Conservation (phyloP, 2,113 vertebrate species). For the Jaculus jaculus region DNA sequence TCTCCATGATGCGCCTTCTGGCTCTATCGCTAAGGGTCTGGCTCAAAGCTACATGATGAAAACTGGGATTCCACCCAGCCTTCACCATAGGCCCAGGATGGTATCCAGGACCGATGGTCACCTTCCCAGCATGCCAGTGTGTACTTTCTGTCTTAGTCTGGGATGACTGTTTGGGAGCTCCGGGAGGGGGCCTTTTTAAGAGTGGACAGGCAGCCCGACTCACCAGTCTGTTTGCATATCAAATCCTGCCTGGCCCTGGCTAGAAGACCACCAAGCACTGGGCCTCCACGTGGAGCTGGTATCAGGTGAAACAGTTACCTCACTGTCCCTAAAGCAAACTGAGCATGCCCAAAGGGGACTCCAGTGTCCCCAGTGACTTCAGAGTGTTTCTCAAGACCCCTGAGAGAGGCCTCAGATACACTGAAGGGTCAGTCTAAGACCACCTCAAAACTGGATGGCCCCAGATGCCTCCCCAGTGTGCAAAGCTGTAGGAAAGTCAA, state of each 20-base stretch:
- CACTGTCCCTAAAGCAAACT: not conserved
- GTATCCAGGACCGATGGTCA: not conserved
- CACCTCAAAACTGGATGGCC: fast-evolving
- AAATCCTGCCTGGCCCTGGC: not conserved
- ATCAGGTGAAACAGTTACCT: not conserved
- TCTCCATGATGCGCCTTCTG: not conserved
- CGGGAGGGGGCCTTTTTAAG: not conserved
- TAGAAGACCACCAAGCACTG: not conserved
- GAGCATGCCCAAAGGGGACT: not conserved
- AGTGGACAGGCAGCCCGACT: not conserved
- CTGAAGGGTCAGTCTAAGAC: too few species aligned
- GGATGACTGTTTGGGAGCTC: not conserved
- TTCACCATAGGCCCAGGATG: not conserved
- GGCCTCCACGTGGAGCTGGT: not conserved
- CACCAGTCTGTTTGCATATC: not conserved
- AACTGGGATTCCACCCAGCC: not conserved
- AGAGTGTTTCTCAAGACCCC: not conserved
- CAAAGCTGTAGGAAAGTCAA: not conserved
- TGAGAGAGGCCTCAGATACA: not conserved
- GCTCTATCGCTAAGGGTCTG: not conserved
- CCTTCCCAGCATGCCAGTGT: not conserved
- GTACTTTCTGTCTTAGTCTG: not conserved
- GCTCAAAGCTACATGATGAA: not conserved
- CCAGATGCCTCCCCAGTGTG: not conserved
- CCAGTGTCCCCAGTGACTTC: not conserved